A percentile compares a stretch with the other conserved stretches of the same genome.
Evolutionary conservation across 2,888 invertebrate genomes (phyloP).

Genomic region (Oligia strigilis): DNA sequence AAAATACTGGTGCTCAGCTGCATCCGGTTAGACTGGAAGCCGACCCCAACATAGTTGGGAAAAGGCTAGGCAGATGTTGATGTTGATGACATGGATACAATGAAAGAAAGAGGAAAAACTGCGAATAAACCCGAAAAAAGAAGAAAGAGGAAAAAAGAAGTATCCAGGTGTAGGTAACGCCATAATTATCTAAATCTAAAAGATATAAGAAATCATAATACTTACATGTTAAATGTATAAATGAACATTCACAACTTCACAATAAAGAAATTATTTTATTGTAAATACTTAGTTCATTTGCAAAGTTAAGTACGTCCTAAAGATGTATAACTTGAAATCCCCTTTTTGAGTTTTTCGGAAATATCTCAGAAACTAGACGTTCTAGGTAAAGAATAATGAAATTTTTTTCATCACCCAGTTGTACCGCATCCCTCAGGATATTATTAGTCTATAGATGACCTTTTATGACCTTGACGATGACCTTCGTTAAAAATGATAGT

Average conservation of each 20-base stretch:
- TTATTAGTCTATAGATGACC: background rate
- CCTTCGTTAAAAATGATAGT: no score
- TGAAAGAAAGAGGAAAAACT: background rate
- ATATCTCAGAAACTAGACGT: background rate
- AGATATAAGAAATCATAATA: background rate
- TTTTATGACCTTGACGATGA: no score
- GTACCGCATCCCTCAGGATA: background rate
- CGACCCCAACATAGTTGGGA: no score
- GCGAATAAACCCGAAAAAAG: background rate
- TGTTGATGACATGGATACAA: no score
- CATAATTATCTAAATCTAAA: background rate
- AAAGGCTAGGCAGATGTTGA: no score
- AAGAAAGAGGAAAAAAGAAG: conserved; percentile 10
- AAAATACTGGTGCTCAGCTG: no score
- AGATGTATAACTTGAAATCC: background rate
- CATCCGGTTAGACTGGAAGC: no score
- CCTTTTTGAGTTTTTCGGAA: background rate
- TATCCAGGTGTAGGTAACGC: background rate
- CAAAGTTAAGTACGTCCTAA: background rate
- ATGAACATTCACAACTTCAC: background rate
- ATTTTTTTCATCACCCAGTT: background rate
- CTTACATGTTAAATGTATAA: background rate
- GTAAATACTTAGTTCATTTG: background rate
- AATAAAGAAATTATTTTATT: background rate
- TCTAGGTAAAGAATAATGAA: background rate